Conservation (phyloP, 64 coral and sea anemone species). For the Pachyseris speciosa region DNA sequence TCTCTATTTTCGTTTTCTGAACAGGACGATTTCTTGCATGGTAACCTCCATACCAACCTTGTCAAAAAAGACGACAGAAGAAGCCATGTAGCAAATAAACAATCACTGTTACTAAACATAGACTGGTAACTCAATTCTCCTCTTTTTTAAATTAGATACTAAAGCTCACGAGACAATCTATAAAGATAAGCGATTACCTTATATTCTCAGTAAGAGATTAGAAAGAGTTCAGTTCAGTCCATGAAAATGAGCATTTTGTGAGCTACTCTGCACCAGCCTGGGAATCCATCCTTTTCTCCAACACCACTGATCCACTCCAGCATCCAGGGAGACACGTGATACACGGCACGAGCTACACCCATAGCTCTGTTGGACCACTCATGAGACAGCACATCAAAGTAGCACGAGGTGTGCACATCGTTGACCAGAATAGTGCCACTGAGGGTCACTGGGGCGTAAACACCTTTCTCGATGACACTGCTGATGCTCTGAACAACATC, state of each 20-base stretch:
- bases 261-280: slow-evolving; percentile 14
- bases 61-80: too few species aligned
- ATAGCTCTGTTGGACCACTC: slow-evolving; percentile 14
- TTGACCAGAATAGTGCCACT: slow-evolving; percentile 16
- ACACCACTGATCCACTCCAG: background rate
- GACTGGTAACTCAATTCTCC: too few species aligned
- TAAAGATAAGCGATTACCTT: too few species aligned
- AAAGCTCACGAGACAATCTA: too few species aligned
- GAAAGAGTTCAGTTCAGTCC: background rate
- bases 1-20: too few species aligned
- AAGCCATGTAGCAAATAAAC: too few species aligned
- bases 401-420: slow-evolving; percentile 13
- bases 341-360: background rate
- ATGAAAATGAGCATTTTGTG: background rate
- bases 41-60: too few species aligned
- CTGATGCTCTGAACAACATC: background rate
- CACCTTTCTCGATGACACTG: background rate
- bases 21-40: too few species aligned
- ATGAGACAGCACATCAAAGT: slow-evolving; percentile 25
- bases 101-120: too few species aligned
- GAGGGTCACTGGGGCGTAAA: slow-evolving; percentile 7
- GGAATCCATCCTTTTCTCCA: slow-evolving; percentile 13
- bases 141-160: too few species aligned
- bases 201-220: too few species aligned
- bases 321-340: slow-evolving; percentile 14